Evolutionary conservation across 2,113 vertebrate genomes (phyloP).

Genomic region (Donacobius atricapilla): DNA sequence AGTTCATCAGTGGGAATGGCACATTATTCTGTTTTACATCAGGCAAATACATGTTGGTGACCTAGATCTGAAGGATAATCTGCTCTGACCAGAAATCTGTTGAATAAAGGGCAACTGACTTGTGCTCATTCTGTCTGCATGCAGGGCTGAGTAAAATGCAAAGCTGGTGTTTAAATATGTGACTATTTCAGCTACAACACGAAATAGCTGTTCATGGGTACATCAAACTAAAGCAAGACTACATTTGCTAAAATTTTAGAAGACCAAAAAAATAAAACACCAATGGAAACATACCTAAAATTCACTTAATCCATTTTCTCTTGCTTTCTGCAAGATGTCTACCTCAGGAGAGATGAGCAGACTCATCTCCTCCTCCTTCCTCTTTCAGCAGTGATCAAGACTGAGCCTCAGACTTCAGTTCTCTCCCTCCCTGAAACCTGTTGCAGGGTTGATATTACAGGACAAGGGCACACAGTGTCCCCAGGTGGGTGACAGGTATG

Average conservation of each 20-base stretch:
- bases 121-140: neutral
- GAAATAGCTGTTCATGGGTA: neutral
- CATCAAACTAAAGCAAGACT: neutral
- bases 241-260: neutral
- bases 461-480: rapidly evolving
- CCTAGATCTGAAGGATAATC: constrained; percentile 26
- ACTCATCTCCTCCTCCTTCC: neutral
- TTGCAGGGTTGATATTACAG: too few species aligned
- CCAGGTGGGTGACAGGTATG: neutral
- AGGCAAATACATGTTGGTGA: neutral
- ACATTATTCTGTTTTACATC: neutral
- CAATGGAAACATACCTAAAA: rapidly evolving
- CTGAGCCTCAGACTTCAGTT: neutral
- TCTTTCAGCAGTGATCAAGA: rapidly evolving
- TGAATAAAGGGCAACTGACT: neutral
- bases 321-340: neutral
- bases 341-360: neutral
- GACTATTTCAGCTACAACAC: neutral
- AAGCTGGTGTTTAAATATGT: neutral
- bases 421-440: neutral
- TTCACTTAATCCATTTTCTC: neutral
- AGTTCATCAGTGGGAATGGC: neutral
- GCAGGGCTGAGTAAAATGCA: neutral
- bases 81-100: constrained; percentile 2
- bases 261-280: neutral